phyloP scores from a whole-genome alignment of 2,113 vertebrate genomes.

The Mus pahari region DNA sequence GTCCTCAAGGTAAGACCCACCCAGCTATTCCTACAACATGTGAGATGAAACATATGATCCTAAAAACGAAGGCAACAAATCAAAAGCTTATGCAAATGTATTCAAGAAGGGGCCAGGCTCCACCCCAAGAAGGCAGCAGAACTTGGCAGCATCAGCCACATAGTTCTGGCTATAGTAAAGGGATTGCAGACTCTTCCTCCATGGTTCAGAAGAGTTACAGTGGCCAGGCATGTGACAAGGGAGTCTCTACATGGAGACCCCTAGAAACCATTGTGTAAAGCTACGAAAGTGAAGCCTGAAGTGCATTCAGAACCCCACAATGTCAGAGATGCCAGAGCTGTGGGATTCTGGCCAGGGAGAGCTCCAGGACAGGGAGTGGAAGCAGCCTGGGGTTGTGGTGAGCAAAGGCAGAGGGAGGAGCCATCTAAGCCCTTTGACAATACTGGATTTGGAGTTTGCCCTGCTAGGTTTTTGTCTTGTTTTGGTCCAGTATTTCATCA shows the following conservation, averaged over 20 bases:
- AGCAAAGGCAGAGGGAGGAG: neutral
- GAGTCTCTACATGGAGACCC: neutral
- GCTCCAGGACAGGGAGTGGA: neutral
- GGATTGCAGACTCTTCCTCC: neutral
- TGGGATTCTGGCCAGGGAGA: neutral
- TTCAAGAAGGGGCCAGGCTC: neutral
- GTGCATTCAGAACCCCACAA: neutral
- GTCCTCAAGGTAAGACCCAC: neutral
- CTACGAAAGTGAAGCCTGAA: neutral
- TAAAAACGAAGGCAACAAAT: neutral
- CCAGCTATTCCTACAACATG: neutral
- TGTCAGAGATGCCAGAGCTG: neutral
- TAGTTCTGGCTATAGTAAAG: neutral
- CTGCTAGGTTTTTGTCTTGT: neutral
- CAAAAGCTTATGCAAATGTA: neutral
- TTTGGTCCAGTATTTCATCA: neutral
- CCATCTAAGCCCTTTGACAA: neutral
- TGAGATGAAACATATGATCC: neutral
- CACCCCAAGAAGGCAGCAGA: neutral
- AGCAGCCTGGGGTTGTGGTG: neutral
- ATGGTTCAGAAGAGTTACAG: neutral
- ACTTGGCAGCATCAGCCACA: neutral
- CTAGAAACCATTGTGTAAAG: neutral
- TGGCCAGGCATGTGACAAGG: neutral
- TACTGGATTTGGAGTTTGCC: neutral